Percentiles rank a stretch among this genome's conserved stretches.
Conservation (phyloP, 2,797 vertebrate genomes). For the Syndactyla subalaris region DNA sequence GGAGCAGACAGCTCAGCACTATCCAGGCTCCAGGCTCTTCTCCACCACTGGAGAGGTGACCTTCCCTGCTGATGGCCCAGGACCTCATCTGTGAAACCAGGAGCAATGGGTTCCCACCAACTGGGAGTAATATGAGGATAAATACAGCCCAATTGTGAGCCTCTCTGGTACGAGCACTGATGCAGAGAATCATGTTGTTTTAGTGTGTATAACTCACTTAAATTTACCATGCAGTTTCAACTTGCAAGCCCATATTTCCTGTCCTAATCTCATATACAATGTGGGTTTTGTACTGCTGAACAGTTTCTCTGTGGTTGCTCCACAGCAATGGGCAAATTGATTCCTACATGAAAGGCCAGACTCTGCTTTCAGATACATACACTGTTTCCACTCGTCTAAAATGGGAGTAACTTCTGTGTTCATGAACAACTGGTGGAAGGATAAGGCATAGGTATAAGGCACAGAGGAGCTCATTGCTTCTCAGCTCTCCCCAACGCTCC, state of each 20-base stretch:
- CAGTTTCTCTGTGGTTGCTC: conserved; percentile 9
- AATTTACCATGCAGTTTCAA: conserved; percentile 63
- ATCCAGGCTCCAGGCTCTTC: not conserved
- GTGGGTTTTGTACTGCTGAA: conserved; percentile 38
- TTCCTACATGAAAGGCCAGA: not conserved
- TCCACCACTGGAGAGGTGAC: not conserved
- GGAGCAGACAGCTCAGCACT: not conserved
- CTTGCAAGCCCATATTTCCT: conserved; percentile 56
- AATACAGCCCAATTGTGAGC: not conserved
- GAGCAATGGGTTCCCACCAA: conserved; percentile 25
- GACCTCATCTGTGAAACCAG: not conserved
- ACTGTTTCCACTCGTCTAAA: not conserved
- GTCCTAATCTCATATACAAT: conserved; percentile 53
- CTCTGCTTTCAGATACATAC: not conserved
- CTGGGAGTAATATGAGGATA: conserved; percentile 11
- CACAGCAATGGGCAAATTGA: not conserved
- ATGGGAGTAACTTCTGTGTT: not conserved
- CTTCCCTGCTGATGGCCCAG: not conserved
- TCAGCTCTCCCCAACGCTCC: not conserved
- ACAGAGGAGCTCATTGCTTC: not conserved
- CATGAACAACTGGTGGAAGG: not conserved
- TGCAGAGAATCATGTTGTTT: not conserved
- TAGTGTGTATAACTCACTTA: conserved; percentile 30
- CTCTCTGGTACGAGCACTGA: not conserved
- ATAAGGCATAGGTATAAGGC: not conserved